Evolutionary conservation across 2,113 vertebrate genomes (phyloP), one percentile per base, ranked within the genome.

Genomic region (Piliocolobus tephrosceles): DNA sequence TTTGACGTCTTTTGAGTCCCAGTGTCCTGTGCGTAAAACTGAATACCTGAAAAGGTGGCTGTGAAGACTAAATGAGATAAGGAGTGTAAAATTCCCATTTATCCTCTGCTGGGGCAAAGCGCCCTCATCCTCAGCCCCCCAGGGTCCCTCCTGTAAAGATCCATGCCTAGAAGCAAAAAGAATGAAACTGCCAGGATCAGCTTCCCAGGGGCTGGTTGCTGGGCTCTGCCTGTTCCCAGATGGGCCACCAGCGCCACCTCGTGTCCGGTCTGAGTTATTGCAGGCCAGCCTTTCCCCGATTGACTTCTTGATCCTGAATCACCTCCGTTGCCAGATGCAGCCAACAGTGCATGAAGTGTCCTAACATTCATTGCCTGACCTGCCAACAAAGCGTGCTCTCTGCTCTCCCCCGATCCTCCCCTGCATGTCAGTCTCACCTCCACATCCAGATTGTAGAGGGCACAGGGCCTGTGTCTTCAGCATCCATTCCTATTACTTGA

Each of bases 231-330:
- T 7, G 61, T 88, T 96, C 52, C 86, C 85, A 73, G n/a, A 23
- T 91, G 83, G 90, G 73, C 38, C 73, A 73, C 88, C 11, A 57
- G 38, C 11, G 45, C 94, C 98, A 92, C 94, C 94, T 98, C 78
- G 57, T 94, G 98, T 16, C 72, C 22, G 27, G 0, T 3, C 17
- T 82, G 35, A 27, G 52, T 82, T 96, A 76, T n/a, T 96, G 76
- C 94, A 93, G 57, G 66, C 20, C 58, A 81, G 32, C 17, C 61
- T 91, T 80, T n/a, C 45, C 32, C 6, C 1, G 3, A n/a, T 47
- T 88, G 47, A n/a, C 95, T 70, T 94, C 76, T 83, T 43, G n/a
- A 40, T 57, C 8, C 40, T 25, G 10, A 80, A 84, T 83, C 50
- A 61, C 13, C 23, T 45, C 14, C 14, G n/a, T 79, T 72, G 83